These are phyloP conservation scores for Ranitomeya imitator DNA, from an alignment of 2,113 vertebrate genomes.

Conservation along the genomic window DNA sequence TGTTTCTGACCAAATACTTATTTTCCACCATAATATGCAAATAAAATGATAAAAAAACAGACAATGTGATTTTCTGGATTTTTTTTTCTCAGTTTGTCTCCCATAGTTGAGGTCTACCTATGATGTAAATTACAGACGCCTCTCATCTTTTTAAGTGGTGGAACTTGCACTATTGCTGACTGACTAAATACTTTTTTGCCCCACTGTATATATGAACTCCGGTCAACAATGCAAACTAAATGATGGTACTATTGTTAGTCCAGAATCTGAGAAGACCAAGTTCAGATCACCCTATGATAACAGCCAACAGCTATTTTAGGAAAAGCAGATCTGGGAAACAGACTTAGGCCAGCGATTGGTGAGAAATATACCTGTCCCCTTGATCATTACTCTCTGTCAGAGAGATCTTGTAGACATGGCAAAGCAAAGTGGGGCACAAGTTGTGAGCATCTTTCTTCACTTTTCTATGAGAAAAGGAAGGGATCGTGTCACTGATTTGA, in stretches of 20 bases:
- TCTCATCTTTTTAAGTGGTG: too few species aligned
- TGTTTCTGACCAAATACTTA: too few species aligned
- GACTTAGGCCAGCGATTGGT: neutral
- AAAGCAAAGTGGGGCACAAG: neutral
- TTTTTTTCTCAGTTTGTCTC: too few species aligned
- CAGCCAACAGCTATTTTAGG: neutral
- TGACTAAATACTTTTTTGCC: too few species aligned
- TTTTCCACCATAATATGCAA: too few species aligned
- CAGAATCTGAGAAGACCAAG: neutral
- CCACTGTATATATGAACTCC: neutral
- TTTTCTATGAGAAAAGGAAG: neutral
- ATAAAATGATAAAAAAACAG: too few species aligned
- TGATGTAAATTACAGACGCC: too few species aligned
- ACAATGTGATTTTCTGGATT: too few species aligned
- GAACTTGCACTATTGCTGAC: too few species aligned
- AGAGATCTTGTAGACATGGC: neutral
- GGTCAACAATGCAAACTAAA: neutral
- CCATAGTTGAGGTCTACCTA: too few species aligned
- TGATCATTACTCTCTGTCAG: neutral
- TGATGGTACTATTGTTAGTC: neutral
- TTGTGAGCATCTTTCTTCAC: neutral
- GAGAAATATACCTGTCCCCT: neutral
- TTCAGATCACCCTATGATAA: neutral
- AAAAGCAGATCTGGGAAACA: slow-evolving; percentile 1
- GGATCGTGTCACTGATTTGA: neutral